Conservation (phyloP, 1,140 invertebrate species). For the Hydropsyche tenuis region DNA sequence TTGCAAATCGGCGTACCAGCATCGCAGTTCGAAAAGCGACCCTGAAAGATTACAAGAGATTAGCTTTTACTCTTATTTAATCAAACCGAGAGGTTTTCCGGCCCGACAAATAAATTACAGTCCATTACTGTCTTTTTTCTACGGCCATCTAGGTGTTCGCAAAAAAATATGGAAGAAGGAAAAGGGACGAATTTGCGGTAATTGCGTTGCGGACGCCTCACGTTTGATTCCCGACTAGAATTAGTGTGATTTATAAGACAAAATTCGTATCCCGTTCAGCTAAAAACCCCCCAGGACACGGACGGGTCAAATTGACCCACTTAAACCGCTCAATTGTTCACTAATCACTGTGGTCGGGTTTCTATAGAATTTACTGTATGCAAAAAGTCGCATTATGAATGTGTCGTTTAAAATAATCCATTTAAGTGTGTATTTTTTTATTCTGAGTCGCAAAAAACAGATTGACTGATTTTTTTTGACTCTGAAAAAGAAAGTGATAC, state of each 20-base stretch:
- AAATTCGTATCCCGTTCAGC: too few species aligned
- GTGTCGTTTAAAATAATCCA: too few species aligned
- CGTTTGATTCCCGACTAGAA: constrained; percentile 2
- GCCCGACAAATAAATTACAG: background rate
- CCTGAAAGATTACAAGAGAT: background rate
- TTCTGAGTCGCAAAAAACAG: too few species aligned
- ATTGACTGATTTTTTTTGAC: too few species aligned
- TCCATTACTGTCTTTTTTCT: constrained; percentile 1
- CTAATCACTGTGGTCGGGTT: background rate
- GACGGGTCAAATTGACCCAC: too few species aligned
- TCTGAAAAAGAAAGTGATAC: too few species aligned
- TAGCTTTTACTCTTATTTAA: constrained; percentile 12
- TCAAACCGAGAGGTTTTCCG: background rate
- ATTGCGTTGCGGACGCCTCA: background rate
- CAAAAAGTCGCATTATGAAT: too few species aligned
- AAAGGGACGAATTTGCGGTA: background rate
- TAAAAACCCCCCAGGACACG: too few species aligned
- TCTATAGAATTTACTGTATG: too few species aligned
- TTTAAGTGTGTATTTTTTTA: too few species aligned
- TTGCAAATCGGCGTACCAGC: too few species aligned
- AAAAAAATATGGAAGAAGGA: background rate
- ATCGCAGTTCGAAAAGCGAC: background rate
- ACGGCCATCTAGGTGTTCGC: background rate
- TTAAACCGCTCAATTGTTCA: background rate
- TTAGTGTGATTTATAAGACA: constrained; percentile 6